Evolutionary conservation across 2,113 vertebrate species (phyloP).

Genomic region (Ammodytes dubius): DNA sequence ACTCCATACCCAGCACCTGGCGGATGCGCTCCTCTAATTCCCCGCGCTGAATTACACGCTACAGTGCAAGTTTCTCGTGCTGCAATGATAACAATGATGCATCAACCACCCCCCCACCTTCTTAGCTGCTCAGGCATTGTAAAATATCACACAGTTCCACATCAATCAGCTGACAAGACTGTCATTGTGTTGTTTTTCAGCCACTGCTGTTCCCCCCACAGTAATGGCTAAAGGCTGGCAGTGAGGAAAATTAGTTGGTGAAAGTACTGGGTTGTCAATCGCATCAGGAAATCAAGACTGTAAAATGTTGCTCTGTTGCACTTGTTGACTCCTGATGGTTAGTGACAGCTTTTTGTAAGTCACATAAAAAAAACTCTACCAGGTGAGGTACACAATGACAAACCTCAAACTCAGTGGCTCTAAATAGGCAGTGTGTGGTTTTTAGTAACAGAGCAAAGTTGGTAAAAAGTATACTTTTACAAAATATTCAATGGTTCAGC

Average conservation of each 20-base stretch:
- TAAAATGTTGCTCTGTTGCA: slow-evolving; percentile 55
- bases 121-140: slow-evolving; percentile 42
- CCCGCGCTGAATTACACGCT: not conserved
- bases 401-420: slow-evolving; percentile 10
- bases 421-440: not conserved
- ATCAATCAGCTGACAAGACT: slow-evolving; percentile 60
- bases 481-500: not conserved
- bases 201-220: slow-evolving; percentile 29
- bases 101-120: slow-evolving; percentile 14
- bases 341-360: slow-evolving; percentile 38
- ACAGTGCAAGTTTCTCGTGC: not conserved
- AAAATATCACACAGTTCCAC: slow-evolving; percentile 38
- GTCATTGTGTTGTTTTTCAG: slow-evolving; percentile 28
- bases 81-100: slow-evolving; percentile 42
- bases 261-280: slow-evolving; percentile 62
- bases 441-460: not conserved
- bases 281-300: slow-evolving; percentile 53
- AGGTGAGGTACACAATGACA: not conserved
- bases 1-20: slow-evolving; percentile 5
- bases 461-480: not conserved
- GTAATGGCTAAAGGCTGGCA: slow-evolving; percentile 33
- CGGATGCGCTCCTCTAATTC: not conserved
- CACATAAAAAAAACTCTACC: not conserved
- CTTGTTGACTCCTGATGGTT: slow-evolving; percentile 28
- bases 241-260: slow-evolving; percentile 23